Evolutionary conservation across 1,140 invertebrate genomes (phyloP).

Genomic region (Phocides pigmalion): DNA sequence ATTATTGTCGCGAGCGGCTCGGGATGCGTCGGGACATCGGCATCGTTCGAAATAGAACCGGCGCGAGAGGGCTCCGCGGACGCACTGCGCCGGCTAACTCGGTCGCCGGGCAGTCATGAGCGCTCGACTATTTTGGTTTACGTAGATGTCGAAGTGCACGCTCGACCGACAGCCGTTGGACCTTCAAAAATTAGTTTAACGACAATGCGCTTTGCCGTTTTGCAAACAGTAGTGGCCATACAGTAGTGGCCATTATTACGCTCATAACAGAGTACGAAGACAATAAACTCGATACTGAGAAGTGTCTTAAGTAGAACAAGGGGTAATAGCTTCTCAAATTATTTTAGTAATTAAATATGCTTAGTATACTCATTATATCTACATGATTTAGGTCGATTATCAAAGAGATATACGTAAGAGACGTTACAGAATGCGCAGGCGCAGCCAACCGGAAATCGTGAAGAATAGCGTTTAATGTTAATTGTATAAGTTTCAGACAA

Average conservation of each 20-base stretch:
- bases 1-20: slow-evolving; percentile 65
- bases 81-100: slow-evolving; percentile 74
- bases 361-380: no score
- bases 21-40: slow-evolving; percentile 72
- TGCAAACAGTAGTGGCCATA: slow-evolving; percentile 4
- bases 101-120: slow-evolving; percentile 71
- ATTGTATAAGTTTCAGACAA: neutral
- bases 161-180: slow-evolving; percentile 57
- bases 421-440: slow-evolving; percentile 24
- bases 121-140: slow-evolving; percentile 79
- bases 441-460: slow-evolving; percentile 18
- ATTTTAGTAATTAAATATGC: no score
- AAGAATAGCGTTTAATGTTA: neutral
- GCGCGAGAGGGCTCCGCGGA: slow-evolving; percentile 70
- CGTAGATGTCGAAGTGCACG: slow-evolving; percentile 79
- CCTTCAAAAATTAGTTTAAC: slow-evolving; percentile 56
- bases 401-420: slow-evolving; percentile 38
- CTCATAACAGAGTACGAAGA: neutral
- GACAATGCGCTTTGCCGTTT: slow-evolving; percentile 31
- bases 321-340: neutral
- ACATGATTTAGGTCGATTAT: slow-evolving; percentile 40
- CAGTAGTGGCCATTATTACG: neutral
- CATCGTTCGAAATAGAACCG: slow-evolving; percentile 75
- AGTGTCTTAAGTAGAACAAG: neutral
- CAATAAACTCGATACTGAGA: neutral